Conservation (phyloP, 37 sponge, comb jelly and placozoan species). For the Ephydatia muelleri region DNA sequence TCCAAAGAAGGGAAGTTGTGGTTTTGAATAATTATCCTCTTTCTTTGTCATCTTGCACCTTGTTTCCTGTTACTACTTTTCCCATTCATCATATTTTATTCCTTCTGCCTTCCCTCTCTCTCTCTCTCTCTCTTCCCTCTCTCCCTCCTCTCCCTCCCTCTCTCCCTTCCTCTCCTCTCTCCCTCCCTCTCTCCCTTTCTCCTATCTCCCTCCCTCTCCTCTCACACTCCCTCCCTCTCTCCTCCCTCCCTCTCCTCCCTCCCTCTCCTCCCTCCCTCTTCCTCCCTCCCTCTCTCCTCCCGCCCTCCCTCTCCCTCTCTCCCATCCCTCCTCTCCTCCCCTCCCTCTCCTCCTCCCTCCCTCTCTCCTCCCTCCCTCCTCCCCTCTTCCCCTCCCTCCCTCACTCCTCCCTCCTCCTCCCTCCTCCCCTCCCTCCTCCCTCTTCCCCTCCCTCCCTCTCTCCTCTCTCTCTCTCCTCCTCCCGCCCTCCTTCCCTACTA, state of each 20-base stretch:
- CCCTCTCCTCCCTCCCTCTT: background rate
- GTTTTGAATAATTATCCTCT: no score
- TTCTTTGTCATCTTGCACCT: no score
- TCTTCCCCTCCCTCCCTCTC: background rate
- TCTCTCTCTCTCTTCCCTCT: background rate
- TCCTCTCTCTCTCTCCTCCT: background rate
- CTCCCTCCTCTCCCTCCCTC: background rate
- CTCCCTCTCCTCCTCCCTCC: background rate
- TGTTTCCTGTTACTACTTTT: no score
- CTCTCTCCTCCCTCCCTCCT: background rate
- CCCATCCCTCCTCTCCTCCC: no score
- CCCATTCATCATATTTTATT: no score
- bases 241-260: slow-evolving; percentile 1
- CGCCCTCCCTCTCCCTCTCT: no score
- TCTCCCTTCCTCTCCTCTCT: background rate
- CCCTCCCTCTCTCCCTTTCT: background rate
- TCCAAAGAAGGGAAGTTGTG: no score
- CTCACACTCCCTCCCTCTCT: background rate
- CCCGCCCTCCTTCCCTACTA: background rate
- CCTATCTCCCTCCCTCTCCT: background rate
- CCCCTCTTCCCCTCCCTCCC: background rate
- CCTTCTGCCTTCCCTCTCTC: background rate
- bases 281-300: background rate
- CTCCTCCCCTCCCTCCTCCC: background rate
- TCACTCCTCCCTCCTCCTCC: background rate